Evolutionary conservation across 1,140 invertebrate genomes (phyloP).

Genomic region (Delia radicum): DNA sequence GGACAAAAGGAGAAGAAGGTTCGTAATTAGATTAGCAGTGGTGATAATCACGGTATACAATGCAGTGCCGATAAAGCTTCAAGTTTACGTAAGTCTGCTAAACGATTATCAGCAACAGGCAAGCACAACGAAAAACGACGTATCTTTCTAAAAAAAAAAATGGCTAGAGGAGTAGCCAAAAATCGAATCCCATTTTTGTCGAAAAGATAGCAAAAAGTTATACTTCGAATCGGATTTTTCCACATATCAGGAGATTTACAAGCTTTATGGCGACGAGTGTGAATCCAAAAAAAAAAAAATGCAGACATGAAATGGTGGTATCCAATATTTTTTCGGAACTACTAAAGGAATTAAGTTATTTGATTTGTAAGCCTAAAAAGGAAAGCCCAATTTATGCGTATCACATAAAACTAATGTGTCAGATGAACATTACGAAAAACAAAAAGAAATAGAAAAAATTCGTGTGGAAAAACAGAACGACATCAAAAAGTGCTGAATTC

Average conservation of each 20-base stretch:
- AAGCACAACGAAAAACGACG: not conserved
- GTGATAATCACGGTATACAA: too few relatives aligned
- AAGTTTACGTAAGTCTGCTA: conserved; percentile 8
- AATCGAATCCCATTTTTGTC: not conserved
- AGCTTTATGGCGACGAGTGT: conserved; percentile 20
- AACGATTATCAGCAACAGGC: not conserved
- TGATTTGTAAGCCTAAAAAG: conserved; percentile 34
- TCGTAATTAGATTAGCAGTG: too few relatives aligned
- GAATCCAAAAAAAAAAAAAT: conserved; percentile 10
- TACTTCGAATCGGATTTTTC: too few relatives aligned
- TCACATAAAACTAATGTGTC: conserved; percentile 35
- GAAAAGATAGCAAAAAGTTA: conserved; percentile 20
- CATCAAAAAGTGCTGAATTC: conserved; percentile 32
- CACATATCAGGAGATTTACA: conserved; percentile 20
- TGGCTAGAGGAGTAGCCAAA: conserved; percentile 4
- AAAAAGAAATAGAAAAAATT: conserved; percentile 37
- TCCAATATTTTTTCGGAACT: conserved; percentile 26
- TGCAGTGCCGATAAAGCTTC: conserved; percentile 9
- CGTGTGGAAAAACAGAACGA: conserved; percentile 36
- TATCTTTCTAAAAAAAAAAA: not conserved
- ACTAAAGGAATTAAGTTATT: conserved; percentile 34
- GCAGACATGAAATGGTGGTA: not conserved
- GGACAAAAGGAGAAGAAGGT: conserved; percentile 19
- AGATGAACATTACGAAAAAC: too few relatives aligned
- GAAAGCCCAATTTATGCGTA: conserved; percentile 37